A percentile compares a stretch with the other conserved stretches of the same genome.
Evolutionary conservation across 2,113 vertebrate species (phyloP).

Genomic region (Phalacrocorax aristotelis): DNA sequence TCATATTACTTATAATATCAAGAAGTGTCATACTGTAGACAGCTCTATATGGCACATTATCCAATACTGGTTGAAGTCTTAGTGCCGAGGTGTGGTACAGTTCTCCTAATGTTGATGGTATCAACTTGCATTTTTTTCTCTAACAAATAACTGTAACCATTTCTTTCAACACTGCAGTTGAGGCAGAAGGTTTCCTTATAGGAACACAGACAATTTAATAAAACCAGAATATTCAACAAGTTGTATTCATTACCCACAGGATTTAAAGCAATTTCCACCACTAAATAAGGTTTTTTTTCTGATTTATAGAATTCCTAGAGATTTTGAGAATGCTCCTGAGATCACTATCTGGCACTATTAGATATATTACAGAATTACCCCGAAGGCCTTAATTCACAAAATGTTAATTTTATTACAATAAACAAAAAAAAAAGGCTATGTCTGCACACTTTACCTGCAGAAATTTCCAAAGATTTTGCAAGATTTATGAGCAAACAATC

Average conservation of each 20-base stretch:
- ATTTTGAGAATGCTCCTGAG: no score
- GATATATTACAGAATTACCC: no score
- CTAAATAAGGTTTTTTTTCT: neutral
- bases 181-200: neutral
- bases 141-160: no score
- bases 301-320: neutral
- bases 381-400: no score
- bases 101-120: neutral
- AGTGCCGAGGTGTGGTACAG: neutral
- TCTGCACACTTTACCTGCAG: neutral
- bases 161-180: no score
- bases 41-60: fast-evolving
- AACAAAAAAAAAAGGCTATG: neutral
- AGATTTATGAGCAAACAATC: neutral
- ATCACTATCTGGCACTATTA: no score
- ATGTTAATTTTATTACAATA: neutral
- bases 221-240: neutral
- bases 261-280: neutral
- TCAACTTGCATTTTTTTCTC: neutral
- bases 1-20: fast-evolving
- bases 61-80: neutral
- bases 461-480: neutral
- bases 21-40: neutral
- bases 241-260: neutral
- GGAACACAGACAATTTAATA: neutral